Percentiles rank a stretch among this genome's conserved stretches.
Conservation (phyloP, 2,888 invertebrate species). For the Limnephilus lunatus region DNA sequence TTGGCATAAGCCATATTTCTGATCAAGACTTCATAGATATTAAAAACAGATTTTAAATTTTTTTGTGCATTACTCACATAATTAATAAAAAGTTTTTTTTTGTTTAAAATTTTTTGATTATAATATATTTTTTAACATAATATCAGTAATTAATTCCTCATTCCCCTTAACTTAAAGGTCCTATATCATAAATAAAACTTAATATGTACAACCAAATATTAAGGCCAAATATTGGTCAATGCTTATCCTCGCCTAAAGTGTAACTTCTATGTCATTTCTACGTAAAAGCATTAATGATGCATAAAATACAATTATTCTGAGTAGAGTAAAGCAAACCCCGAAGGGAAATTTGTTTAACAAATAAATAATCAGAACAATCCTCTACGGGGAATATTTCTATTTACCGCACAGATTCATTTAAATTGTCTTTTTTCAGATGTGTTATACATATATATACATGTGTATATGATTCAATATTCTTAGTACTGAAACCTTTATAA, state of each 20-base stretch:
- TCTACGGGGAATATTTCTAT: slow-evolving; percentile 21
- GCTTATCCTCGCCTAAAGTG: slow-evolving; percentile 51
- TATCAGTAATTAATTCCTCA: neutral
- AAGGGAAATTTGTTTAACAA: slow-evolving; percentile 65
- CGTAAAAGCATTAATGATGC: slow-evolving; percentile 37
- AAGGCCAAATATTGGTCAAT: slow-evolving; percentile 66
- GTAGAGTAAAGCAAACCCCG: slow-evolving; percentile 55
- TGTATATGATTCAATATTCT: neutral
- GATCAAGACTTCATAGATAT: neutral
- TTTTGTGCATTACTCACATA: slow-evolving; percentile 13
- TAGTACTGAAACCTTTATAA: neutral
- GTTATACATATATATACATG: too few species aligned
- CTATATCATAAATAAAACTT: slow-evolving; percentile 49
- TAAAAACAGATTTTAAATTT: neutral
- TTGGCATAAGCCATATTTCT: neutral
- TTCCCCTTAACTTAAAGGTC: slow-evolving; percentile 4
- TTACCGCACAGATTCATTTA: neutral
- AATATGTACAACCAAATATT: slow-evolving; percentile 58
- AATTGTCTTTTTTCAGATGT: neutral
- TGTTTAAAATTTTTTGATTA: neutral
- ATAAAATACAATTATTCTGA: slow-evolving; percentile 36
- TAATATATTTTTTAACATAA: neutral
- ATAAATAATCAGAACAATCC: slow-evolving; percentile 55
- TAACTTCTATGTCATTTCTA: slow-evolving; percentile 23
- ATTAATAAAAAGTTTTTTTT: slow-evolving; percentile 3